Base-by-base conservation (phyloP, 2,113 vertebrate species). In the Eupsittula cactorum region DNA sequence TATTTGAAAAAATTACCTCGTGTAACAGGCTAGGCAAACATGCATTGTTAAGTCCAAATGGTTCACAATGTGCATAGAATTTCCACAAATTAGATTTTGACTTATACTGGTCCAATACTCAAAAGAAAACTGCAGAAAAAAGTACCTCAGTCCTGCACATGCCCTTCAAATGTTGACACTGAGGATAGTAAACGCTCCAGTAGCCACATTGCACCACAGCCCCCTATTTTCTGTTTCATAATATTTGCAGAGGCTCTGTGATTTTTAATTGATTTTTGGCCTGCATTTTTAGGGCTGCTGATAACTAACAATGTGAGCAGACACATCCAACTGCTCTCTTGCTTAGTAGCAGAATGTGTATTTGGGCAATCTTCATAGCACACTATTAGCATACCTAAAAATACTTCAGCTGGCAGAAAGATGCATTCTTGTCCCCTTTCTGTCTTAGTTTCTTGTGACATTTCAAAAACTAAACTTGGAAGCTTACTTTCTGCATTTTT, bases 91-190 rank as follows among this genome's bases (percentile, higher is more conserved):
- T n/a, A 13, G 63, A 75, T 47, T 50, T 73, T 83, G 16, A 16
- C 10, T 29, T 28, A 16, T 15, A 19, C 14, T 25, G 0, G 5
- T 83, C 15, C 44, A 41, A 31, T 65, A 82, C 15, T 57, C 10
- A 49, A 65, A 78, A 77, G 7, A 80, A 79, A 84, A 59, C 27
- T 47, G 2, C 23, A 75, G 35, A 68, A 85, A 42, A 39, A 65
- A 20, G 20, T 2, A 39, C 7, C 19, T 60, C 5, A 0, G 25
- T 74, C 14, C 2, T 6, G 14, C 2, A 16, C 12, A 11, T 19
- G 12, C 11, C 14, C 6, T 68, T 70, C 23, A 39, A 91, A 55
- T 69, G 4, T 6, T 55, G 21, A 11, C 28, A 39, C 9, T 24
- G 21, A 37, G 13, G 14, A 15, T 19, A 71, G 87, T 69, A 90